Conservation (phyloP, 2,113 vertebrate genomes). For the Scalopus aquaticus region DNA sequence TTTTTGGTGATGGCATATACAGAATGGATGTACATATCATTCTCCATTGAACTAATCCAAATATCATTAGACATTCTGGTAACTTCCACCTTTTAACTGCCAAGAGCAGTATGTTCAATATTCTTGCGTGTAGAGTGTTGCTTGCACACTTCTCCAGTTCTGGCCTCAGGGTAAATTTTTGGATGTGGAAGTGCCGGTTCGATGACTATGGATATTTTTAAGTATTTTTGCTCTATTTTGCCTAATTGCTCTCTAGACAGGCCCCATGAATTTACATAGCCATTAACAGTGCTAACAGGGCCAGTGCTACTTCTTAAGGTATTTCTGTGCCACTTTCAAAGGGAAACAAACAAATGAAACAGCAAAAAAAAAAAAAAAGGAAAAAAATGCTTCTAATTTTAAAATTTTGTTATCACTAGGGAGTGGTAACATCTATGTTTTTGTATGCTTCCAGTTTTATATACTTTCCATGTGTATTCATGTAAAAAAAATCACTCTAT, state of each 20-base stretch:
- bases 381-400: background rate
- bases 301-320: background rate
- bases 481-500: background rate
- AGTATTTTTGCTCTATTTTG: background rate
- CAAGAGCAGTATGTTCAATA: background rate
- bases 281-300: fast-evolving
- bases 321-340: background rate
- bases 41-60: background rate
- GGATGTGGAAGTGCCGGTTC: background rate
- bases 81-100: background rate
- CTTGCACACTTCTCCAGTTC: background rate
- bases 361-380: background rate
- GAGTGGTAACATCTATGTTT: background rate
- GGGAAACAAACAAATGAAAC: background rate
- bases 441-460: background rate
- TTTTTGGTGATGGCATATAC: background rate
- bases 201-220: background rate
- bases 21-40: background rate
- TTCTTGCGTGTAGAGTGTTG: background rate
- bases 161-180: background rate
- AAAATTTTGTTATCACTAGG: background rate
- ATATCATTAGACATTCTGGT: background rate
- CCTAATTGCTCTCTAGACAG: background rate
- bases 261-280: background rate
- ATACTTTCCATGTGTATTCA: background rate